Conservation (phyloP, 2,888 invertebrate genomes). For the Heliconius charithonia region DNA sequence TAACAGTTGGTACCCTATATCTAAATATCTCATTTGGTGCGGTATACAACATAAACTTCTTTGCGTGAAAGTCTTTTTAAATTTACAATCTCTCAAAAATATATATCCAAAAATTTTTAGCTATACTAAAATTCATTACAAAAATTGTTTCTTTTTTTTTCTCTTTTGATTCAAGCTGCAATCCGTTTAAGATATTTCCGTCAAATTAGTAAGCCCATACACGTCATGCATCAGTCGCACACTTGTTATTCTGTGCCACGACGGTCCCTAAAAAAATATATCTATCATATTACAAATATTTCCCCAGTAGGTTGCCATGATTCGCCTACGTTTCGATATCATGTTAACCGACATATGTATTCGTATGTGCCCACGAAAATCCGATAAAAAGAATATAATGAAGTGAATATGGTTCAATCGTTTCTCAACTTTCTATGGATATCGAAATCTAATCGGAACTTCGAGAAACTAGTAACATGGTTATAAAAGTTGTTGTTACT, state of each 20-base stretch:
- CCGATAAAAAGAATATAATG: conserved; percentile 14
- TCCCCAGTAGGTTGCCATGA: not conserved
- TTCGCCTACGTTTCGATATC: too few relatives aligned
- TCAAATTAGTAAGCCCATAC: too few relatives aligned
- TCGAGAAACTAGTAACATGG: conserved; percentile 11
- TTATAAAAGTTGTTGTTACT: conserved; percentile 15
- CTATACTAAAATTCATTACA: too few relatives aligned
- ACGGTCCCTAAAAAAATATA: not conserved
- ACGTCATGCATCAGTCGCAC: not conserved
- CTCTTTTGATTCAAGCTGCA: too few relatives aligned
- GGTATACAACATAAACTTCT: too few relatives aligned
- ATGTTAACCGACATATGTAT: not conserved
- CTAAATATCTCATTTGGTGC: too few relatives aligned
- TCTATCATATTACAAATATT: not conserved
- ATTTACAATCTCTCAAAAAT: too few relatives aligned
- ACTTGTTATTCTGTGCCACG: not conserved
- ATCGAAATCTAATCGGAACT: conserved; percentile 8
- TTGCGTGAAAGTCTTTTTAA: too few relatives aligned
- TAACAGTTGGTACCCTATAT: too few relatives aligned
- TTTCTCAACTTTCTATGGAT: conserved; percentile 3
- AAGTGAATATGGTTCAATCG: not conserved
- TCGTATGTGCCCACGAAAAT: not conserved
- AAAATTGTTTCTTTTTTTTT: too few relatives aligned
- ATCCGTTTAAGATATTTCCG: too few relatives aligned
- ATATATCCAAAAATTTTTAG: too few relatives aligned